Evolutionary conservation across 2,888 invertebrate species (phyloP), one percentile per base, ranked within the genome.

Genomic region (Coronaproctus castanopsis): DNA sequence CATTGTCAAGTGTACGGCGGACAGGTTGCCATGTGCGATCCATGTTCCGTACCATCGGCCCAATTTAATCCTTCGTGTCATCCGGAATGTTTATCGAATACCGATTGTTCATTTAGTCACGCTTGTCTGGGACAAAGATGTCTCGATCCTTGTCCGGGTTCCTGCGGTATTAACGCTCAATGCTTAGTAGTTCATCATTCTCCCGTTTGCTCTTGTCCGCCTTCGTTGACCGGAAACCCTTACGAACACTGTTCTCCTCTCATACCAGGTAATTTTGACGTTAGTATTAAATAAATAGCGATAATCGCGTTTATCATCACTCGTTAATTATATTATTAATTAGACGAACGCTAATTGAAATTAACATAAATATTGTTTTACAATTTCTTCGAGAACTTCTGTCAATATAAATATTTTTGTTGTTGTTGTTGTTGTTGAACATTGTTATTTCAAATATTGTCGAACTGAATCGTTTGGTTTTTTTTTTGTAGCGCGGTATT

Each of bases 11-110:
- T 80, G 1, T 85, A 80, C 67, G 82, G 81, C 49, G 79, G 81
- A 67, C 81, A 85, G 68, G 80, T 86, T 51, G 88, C 87, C 1
- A 78, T 88, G 67, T 86, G 88, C 69, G 81, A 85, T 70, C 77
- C 80, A n/a, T 89, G 88, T 69, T 74, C 78, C 65, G 81, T 82
- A 52, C 78, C 81, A 1, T 78, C 80, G 65, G 78, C 80, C 49
- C 74, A 77, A 53, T 80, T 80, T 65, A 82, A 83, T 71, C 82
- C 85, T 23, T 77, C 78, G 36, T 89, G 89, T 66, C 77, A 84
- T 68, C 88, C 88, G 36, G 87, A 89, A 73, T 90, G 90, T 72
- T 73, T 89, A 56, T 78, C 82, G 19, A 84, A 82, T 68, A 80
- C 84, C 1, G 88, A 89, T 67, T 89, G 89, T 74, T 77, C 82